A percentile compares a stretch with the other conserved stretches of the same genome.
phyloP scores from a whole-genome alignment of 2,888 invertebrate species.

The Pristionchus arcanus region DNA sequence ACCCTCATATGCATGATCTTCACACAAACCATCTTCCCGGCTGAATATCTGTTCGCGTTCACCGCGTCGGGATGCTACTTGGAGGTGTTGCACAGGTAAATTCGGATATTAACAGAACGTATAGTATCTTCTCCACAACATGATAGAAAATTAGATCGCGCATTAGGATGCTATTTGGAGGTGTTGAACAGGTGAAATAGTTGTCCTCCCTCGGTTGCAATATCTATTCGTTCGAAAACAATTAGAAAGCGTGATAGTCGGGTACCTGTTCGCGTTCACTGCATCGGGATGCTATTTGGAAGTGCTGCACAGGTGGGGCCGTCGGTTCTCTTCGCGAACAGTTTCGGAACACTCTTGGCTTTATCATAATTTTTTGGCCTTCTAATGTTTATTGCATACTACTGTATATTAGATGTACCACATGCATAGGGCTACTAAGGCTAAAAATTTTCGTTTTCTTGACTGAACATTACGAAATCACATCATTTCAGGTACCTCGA shows the following conservation, averaged over 20 bases:
- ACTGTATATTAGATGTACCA: too few relatives aligned
- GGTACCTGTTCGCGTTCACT: conserved; percentile 77
- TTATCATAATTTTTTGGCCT: too few relatives aligned
- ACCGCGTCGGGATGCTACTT: conserved; percentile 77
- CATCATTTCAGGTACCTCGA: conserved; percentile 59
- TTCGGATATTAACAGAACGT: too few relatives aligned
- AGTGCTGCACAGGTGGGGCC: conserved; percentile 59
- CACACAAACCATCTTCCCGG: conserved; percentile 78
- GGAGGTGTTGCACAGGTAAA: conserved; percentile 74
- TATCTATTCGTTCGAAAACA: neutral
- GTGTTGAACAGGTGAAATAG: conserved; percentile 69
- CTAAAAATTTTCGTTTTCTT: too few relatives aligned
- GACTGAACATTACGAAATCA: too few relatives aligned
- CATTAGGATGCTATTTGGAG: conserved; percentile 76
- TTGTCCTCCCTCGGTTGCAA: neutral
- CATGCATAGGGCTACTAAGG: too few relatives aligned
- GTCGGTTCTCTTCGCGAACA: neutral
- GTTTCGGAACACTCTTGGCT: too few relatives aligned
- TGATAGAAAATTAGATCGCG: too few relatives aligned
- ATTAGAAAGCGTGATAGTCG: conserved; percentile 55
- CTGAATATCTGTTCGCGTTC: conserved; percentile 77
- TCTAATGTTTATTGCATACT: too few relatives aligned
- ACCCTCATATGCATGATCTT: conserved; percentile 77
- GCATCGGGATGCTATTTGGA: conserved; percentile 77
- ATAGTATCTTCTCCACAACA: too few relatives aligned